Percentiles rank a stretch among this genome's conserved stretches.
These are phyloP conservation scores for Piliocolobus tephrosceles DNA, from an alignment of 2,113 vertebrate species.

Conservation along the genomic window DNA sequence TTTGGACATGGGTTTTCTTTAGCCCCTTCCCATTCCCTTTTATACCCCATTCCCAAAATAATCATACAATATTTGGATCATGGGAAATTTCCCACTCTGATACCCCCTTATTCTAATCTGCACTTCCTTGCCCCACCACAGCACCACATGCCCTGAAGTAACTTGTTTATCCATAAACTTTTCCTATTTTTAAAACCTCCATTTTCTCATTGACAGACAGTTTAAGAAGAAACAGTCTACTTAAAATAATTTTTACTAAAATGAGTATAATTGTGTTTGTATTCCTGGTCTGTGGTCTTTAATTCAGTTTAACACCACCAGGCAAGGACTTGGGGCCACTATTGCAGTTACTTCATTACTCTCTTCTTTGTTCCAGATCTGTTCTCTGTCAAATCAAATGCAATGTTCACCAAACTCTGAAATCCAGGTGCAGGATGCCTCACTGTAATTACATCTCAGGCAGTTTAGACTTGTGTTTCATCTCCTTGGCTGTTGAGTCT, in stretches of 20 bases:
- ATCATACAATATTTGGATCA: neutral
- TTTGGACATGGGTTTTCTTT: neutral
- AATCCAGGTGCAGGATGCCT: neutral
- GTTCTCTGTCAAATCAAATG: neutral
- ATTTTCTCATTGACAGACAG: conserved; percentile 1
- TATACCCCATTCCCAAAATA: neutral
- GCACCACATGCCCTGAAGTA: neutral
- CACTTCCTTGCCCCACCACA: fast-evolving
- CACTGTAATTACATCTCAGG: neutral
- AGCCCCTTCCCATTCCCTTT: neutral
- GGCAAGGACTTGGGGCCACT: fast-evolving
- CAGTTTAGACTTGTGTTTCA: neutral
- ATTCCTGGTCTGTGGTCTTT: neutral
- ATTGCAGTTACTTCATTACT: neutral
- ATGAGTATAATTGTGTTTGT: neutral
- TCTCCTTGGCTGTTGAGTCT: neutral
- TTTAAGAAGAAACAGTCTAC: neutral
- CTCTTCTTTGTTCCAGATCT: neutral
- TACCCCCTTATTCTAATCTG: neutral
- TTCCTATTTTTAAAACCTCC: neutral
- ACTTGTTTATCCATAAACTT: neutral
- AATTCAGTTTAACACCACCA: neutral
- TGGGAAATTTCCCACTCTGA: neutral
- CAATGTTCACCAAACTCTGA: neutral
- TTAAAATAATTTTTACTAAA: conserved; percentile 4